These are phyloP conservation scores for Nesidiocoris tenuis DNA, from an alignment of 2,888 invertebrate species.

Conservation along the genomic window DNA sequence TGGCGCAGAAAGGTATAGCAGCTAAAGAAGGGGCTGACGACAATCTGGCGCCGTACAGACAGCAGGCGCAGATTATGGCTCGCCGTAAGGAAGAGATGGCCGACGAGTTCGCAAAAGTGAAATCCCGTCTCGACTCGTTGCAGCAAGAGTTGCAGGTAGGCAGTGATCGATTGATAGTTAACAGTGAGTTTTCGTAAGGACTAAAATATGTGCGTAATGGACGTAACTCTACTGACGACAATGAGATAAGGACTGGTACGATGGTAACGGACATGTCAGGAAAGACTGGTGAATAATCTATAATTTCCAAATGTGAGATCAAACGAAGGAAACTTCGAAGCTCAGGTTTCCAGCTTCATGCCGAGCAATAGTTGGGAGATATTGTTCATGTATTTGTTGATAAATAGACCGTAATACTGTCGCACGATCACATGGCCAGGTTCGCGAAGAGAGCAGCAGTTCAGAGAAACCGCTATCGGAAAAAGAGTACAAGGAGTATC, in stretches of 20 bases:
- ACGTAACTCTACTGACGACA: not conserved
- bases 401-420: too few species aligned
- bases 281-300: not conserved
- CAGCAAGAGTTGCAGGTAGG: conserved; percentile 63
- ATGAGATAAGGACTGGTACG: too few species aligned
- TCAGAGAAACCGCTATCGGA: conserved; percentile 65
- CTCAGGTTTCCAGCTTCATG: too few species aligned
- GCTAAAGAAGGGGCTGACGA: conserved; percentile 62
- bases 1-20: conserved; percentile 70
- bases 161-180: too few species aligned
- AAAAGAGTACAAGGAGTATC: conserved; percentile 82
- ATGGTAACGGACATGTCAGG: not conserved
- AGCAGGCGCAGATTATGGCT: conserved; percentile 77
- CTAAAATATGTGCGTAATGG: not conserved
- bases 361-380: too few species aligned
- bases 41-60: conserved; percentile 78
- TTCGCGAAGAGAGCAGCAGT: conserved; percentile 9
- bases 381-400: too few species aligned
- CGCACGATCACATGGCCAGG: too few species aligned
- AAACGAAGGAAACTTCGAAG: not conserved
- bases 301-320: not conserved
- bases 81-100: conserved; percentile 77
- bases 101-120: conserved; percentile 66
- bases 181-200: not conserved
- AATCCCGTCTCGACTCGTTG: conserved; percentile 62